Evolutionary conservation across 2,113 vertebrate species (phyloP), one percentile per base, ranked within the genome.

Genomic region (Aphyosemion australe): DNA sequence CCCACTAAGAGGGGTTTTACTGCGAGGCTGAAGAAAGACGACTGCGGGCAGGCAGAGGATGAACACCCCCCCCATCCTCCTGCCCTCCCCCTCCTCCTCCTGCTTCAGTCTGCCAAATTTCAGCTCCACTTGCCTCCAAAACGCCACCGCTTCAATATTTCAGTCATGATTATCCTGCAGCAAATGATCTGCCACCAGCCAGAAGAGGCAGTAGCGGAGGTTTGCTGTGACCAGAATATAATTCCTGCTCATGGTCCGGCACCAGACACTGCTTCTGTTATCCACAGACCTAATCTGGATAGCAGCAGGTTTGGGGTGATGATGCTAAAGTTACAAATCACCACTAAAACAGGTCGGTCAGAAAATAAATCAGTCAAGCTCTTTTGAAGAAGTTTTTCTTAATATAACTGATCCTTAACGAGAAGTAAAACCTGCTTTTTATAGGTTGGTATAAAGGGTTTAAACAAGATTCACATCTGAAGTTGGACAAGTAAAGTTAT

Each of bases 1-100:
- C 88, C 88, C 87, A 89, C 88, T 88, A 84, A 89, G 88, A 91
- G 87, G 87, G 90, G 84, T 88, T 92, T 91, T 90, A 91, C 88
- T 84, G 91, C 90, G 73, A 78, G 83, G 89, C 90, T 88, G 87
- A 89, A 90, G 86, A 87, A 90, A 91, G 89, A 87, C 75, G 82
- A 84, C 83, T 68, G 82, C 42, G 58, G 75, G 72, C 74, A 52
- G 87, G 88, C 78, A 81, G 79, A 86, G 83, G 82, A 80, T 80
- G 65, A 84, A 76, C 73, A 73, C 71, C 48, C 80, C 58, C 62
- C 20, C 47, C 72, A 52, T 19, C n/a, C 54, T 37, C 58, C 37
- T 3, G 37, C 37, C 43, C 54, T 18, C 26, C 26, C 1, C 61
- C 43, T 16, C 64, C 60, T 50, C 46, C 61, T 56, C 63, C 61